phyloP scores from a whole-genome alignment of 2,113 vertebrate genomes.

The Pristiophorus japonicus region DNA sequence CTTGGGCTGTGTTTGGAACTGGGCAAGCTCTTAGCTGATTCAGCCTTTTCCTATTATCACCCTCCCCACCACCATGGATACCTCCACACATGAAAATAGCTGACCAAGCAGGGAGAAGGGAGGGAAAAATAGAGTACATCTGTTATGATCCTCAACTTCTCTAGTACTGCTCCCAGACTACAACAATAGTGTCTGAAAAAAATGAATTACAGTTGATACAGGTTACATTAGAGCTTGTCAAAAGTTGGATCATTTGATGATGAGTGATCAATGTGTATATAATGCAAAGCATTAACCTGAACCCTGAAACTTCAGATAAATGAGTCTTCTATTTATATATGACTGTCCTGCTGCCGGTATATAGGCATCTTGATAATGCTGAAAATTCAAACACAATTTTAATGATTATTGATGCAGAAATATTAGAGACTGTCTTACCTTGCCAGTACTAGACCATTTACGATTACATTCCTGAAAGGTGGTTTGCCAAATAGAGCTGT shows the following conservation, averaged over 20 bases:
- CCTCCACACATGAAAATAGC: not conserved
- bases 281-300: not conserved
- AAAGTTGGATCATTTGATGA: not conserved
- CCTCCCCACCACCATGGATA: not conserved
- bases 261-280: not conserved
- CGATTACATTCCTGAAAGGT: conserved; percentile 95
- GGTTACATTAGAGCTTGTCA: not conserved
- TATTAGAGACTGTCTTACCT: conserved; percentile 57
- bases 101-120: not conserved
- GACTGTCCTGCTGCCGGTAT: not conserved
- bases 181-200: not conserved
- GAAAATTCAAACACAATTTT: not conserved
- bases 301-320: not conserved
- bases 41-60: not conserved
- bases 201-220: not conserved
- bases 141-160: not conserved
- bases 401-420: not conserved
- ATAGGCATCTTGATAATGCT: not conserved
- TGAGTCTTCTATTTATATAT: not conserved
- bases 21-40: not conserved
- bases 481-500: conserved; percentile 90
- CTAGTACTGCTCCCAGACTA: not conserved
- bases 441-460: conserved; percentile 89
- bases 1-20: not conserved
- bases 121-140: not conserved